Conservation (phyloP, 2,113 vertebrate genomes). For the Perca fluviatilis region DNA sequence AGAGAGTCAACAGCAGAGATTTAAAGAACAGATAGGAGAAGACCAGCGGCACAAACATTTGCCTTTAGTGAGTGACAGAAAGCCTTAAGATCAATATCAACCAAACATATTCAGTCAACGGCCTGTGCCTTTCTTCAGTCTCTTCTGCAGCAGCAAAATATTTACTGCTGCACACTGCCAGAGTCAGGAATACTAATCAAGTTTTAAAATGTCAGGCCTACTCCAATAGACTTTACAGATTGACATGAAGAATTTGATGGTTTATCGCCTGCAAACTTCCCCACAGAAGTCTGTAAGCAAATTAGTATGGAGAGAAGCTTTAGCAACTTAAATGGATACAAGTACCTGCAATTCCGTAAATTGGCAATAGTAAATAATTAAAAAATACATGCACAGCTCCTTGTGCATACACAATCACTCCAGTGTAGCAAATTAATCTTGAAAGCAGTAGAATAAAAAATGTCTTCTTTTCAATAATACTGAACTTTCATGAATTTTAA, state of each 20-base stretch:
- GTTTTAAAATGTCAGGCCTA: constrained; percentile 33
- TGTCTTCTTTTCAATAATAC: not conserved
- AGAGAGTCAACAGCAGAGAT: not conserved
- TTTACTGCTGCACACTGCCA: constrained; percentile 1
- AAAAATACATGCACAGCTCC: constrained; percentile 13
- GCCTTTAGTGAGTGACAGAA: not conserved
- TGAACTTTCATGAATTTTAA: constrained; percentile 18
- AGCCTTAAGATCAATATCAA: not conserved
- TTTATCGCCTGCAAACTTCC: not conserved
- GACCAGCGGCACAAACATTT: not conserved
- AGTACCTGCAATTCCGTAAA: not conserved
- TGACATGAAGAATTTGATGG: constrained; percentile 1
- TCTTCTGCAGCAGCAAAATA: not conserved
- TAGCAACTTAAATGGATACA: not conserved
- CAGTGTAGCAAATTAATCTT: constrained; percentile 9
- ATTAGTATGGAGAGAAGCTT: not conserved
- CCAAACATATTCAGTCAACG: not conserved
- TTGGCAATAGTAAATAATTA: not conserved
- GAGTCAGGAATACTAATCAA: constrained; percentile 4
- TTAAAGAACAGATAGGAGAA: not conserved
- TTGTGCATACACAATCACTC: not conserved
- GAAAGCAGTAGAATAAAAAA: constrained; percentile 3
- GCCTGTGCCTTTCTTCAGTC: not conserved
- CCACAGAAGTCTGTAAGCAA: not conserved
- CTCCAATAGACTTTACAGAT: not conserved